Conservation (phyloP, 2,888 invertebrate species). For the Tridacna gigas region DNA sequence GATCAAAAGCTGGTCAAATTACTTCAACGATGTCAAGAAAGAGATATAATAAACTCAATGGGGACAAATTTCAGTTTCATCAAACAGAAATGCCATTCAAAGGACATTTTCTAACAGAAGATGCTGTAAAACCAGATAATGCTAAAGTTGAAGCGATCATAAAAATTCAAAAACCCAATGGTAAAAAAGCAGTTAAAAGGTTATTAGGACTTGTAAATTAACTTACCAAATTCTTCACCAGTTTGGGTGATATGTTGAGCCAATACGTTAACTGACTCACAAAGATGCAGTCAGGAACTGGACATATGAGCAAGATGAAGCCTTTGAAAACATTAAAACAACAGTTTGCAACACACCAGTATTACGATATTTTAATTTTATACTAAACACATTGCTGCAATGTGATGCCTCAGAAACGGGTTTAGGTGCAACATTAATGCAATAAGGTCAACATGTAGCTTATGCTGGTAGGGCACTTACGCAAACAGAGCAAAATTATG, state of each 20-base stretch:
- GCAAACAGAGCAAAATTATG: slow-evolving; percentile 58
- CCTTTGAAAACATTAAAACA: slow-evolving; percentile 31
- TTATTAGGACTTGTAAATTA: slow-evolving; percentile 43
- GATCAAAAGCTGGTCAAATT: slow-evolving; percentile 47
- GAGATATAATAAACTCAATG: slow-evolving; percentile 58
- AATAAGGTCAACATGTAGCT: slow-evolving; percentile 61
- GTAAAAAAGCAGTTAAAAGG: slow-evolving; percentile 23
- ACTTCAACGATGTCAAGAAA: slow-evolving; percentile 39
- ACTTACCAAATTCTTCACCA: slow-evolving; percentile 32
- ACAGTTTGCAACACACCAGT: slow-evolving; percentile 47
- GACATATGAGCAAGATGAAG: slow-evolving; percentile 34
- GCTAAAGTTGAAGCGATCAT: slow-evolving; percentile 52
- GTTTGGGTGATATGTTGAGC: slow-evolving; percentile 38
- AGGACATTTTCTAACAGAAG: slow-evolving; percentile 55
- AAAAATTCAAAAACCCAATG: slow-evolving; percentile 49
- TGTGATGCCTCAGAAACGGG: slow-evolving; percentile 42
- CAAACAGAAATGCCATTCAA: slow-evolving; percentile 51
- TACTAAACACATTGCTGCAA: slow-evolving; percentile 5
- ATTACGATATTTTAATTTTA: slow-evolving; percentile 41
- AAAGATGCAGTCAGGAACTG: slow-evolving; percentile 42
- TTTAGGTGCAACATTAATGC: slow-evolving; percentile 63
- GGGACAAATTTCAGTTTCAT: slow-evolving; percentile 51
- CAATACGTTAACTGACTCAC: slow-evolving; percentile 32
- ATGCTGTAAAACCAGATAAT: slow-evolving; percentile 47
- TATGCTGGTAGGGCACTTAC: slow-evolving; percentile 60